Evolutionary conservation across 2,888 invertebrate species (phyloP).

Genomic region (Fragum sueziense): DNA sequence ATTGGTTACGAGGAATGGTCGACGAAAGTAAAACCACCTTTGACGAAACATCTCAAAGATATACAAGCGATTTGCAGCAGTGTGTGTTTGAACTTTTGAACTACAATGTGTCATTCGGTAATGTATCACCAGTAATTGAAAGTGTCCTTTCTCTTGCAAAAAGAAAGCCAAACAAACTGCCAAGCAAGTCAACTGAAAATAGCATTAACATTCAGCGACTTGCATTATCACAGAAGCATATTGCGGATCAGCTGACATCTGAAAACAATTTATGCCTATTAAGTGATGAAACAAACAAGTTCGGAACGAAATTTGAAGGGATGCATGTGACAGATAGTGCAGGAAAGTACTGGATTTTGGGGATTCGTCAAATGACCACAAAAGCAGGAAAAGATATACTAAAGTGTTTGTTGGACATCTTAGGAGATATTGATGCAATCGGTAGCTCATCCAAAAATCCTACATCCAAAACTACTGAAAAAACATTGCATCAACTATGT

Average conservation of each 20-base stretch:
- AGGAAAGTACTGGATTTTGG: conserved; percentile 29
- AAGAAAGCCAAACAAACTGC: conserved; percentile 20
- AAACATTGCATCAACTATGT: conserved; percentile 31
- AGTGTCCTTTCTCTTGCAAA: conserved; percentile 26
- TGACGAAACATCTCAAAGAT: conserved; percentile 27
- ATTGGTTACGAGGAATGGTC: conserved; percentile 8
- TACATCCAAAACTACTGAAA: conserved; percentile 5
- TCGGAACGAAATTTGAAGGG: conserved; percentile 37
- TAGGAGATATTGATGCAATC: conserved; percentile 26
- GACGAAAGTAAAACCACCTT: neutral
- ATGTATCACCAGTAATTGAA: conserved; percentile 36
- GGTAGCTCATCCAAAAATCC: neutral
- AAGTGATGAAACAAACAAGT: conserved; percentile 45
- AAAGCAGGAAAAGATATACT: conserved; percentile 24
- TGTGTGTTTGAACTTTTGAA: conserved; percentile 32
- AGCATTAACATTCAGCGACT: conserved; percentile 44
- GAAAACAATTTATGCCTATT: conserved; percentile 35
- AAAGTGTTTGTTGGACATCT: conserved; percentile 4
- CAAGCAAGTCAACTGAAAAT: conserved; percentile 31
- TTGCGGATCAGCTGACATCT: conserved; percentile 22
- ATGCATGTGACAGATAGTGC: conserved; percentile 33
- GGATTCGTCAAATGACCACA: conserved; percentile 22
- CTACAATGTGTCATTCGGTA: conserved; percentile 29
- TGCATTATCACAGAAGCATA: conserved; percentile 30
- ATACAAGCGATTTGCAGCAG: conserved; percentile 32